Conservation (phyloP, 2,888 invertebrate species). For the Strigamia transsilvanica region DNA sequence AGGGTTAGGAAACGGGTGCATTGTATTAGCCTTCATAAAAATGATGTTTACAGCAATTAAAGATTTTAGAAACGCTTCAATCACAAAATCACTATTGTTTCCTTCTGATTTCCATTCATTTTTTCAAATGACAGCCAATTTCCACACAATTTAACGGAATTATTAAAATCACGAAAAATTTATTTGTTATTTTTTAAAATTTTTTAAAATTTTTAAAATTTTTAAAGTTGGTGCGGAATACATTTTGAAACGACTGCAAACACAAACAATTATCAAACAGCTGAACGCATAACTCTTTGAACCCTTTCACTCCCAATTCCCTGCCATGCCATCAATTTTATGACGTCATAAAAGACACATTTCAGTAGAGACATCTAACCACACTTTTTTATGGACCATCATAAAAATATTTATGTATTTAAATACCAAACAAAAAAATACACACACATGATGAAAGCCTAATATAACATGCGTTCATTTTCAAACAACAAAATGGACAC, state of each 20-base stretch:
- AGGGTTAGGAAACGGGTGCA: background rate
- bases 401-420: conserved; percentile 38
- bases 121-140: no score
- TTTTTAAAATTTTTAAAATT: background rate
- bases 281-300: conserved; percentile 16
- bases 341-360: conserved; percentile 38
- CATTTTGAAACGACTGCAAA: background rate
- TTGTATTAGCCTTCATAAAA: background rate
- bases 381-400: background rate
- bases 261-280: conserved; percentile 18
- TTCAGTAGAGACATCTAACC: conserved; percentile 12
- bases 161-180: no score
- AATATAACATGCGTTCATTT: background rate
- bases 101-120: background rate
- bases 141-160: no score
- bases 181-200: no score
- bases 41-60: background rate
- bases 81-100: background rate
- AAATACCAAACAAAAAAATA: conserved; percentile 23
- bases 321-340: conserved; percentile 13
- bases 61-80: background rate
- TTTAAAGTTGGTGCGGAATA: background rate
- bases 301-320: background rate
- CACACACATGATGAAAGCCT: background rate
- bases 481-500: background rate